Conservation (phyloP, 2,797 vertebrate genomes). For the Poeciliopsis infans region DNA sequence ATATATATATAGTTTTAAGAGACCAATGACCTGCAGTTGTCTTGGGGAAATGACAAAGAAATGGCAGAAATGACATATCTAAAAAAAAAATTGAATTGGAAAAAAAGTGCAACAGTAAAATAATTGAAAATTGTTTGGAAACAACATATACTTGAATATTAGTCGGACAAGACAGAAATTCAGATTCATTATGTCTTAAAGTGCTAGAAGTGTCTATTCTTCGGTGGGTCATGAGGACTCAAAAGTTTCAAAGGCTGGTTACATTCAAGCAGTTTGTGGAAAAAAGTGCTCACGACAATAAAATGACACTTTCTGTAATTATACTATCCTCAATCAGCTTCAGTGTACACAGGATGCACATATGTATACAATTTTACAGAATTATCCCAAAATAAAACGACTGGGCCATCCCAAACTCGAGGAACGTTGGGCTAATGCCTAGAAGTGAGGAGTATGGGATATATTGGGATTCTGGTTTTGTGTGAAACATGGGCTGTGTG, state of each 20-base stretch:
- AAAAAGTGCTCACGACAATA: background rate
- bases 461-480: background rate
- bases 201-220: background rate
- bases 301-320: background rate
- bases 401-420: background rate
- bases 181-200: background rate
- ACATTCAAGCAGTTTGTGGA: background rate
- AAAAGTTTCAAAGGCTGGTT: background rate
- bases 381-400: background rate
- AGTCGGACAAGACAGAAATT: background rate
- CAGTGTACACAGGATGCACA: background rate
- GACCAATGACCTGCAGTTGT: conserved; percentile 31
- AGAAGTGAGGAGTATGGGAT: background rate
- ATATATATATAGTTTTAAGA: conserved; percentile 23
- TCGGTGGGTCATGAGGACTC: background rate
- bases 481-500: background rate
- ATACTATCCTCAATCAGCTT: background rate
- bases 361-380: background rate
- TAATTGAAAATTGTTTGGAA: background rate
- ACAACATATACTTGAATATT: background rate
- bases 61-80: conserved; percentile 17
- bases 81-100: background rate
- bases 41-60: conserved; percentile 33
- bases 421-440: background rate
- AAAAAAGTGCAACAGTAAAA: background rate